Evolutionary conservation across 2,113 vertebrate species (phyloP), one percentile per base, ranked within the genome.

Genomic region (Phycodurus eques): DNA sequence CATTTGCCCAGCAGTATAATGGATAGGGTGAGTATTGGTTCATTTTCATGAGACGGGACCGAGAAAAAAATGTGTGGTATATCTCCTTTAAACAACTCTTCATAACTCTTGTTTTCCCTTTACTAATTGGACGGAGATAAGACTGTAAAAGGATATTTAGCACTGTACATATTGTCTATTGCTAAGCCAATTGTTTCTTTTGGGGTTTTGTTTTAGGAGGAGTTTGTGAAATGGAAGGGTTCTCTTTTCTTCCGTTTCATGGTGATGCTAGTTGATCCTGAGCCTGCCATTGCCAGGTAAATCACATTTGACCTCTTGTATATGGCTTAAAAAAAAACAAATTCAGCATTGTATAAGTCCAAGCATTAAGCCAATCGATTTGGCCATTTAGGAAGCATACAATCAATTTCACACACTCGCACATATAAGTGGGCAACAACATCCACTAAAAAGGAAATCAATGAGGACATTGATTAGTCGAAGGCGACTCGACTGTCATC

Each of bases 161-260:
- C 3, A 31, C 27, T 59, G 54, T 57, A 5, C 11, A 19, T 19
- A 15, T 20, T 53, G 19, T 53, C 5, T 2, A 31, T 31, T 12
- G 27, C 56, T 12, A 27, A 59, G 12, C 8, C 27, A 33, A 14
- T 17, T n/a, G 11, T 3, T 5, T 54, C 3, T 65, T 44, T 14
- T 7, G 27, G 4, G 3, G 8, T 8, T n/a, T 67, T 3, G 42
- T 77, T 77, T 5, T 9, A 99, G 98, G 97, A 99, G 67, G 97
- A 98, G 61, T 99, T 93, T 89, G 94, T 99, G 74, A 99, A 96
- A 27, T 96, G 96, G 98, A 99, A 96, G 62, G 96, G 95, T 15
- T 92, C 92, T 3, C 93, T 99, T 33, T 99, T 99, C 90, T 99
- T 98, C 68, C 91, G 89, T 5, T 98, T 98, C 2, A 82, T 95